Evolutionary conservation across 1,140 invertebrate genomes (phyloP).

Genomic region (Aethina tumida): DNA sequence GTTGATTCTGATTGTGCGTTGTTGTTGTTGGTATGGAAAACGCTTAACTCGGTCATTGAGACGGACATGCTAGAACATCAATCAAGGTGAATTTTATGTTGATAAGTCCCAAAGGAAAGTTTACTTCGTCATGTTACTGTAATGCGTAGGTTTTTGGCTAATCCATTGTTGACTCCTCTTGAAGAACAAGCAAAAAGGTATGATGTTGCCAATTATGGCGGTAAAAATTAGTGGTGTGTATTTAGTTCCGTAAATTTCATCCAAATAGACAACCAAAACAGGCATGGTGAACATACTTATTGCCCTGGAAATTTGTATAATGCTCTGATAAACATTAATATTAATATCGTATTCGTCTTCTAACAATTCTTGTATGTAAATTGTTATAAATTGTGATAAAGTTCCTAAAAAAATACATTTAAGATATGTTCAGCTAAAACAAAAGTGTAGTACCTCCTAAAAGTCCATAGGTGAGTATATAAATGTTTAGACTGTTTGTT

Average conservation of each 20-base stretch:
- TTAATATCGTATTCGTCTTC: constrained; percentile 12
- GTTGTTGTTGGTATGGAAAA: too few relatives aligned
- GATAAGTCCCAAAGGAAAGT: too few relatives aligned
- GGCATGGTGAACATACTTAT: constrained; percentile 19
- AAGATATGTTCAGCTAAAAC: neutral
- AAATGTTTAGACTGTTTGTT: neutral
- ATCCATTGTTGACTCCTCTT: too few relatives aligned
- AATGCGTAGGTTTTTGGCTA: too few relatives aligned
- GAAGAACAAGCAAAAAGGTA: too few relatives aligned
- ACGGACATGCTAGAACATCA: too few relatives aligned
- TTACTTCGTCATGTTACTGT: too few relatives aligned
- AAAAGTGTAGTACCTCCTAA: constrained; percentile 18
- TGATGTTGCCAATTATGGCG: too few relatives aligned
- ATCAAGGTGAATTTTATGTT: too few relatives aligned
- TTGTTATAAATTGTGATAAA: constrained; percentile 14
- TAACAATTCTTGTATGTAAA: constrained; percentile 13
- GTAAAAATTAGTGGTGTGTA: too few relatives aligned
- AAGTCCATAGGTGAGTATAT: constrained; percentile 15
- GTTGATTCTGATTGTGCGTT: too few relatives aligned
- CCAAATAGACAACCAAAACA: constrained; percentile 11
- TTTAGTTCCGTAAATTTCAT: constrained; percentile 7
- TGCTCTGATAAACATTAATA: constrained; percentile 11
- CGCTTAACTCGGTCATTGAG: too few relatives aligned
- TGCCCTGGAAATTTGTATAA: constrained; percentile 17
- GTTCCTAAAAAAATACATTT: constrained; percentile 14